These are phyloP conservation scores for Drosophila ambigua DNA, from an alignment of 1,140 invertebrate genomes.

Conservation along the genomic window DNA sequence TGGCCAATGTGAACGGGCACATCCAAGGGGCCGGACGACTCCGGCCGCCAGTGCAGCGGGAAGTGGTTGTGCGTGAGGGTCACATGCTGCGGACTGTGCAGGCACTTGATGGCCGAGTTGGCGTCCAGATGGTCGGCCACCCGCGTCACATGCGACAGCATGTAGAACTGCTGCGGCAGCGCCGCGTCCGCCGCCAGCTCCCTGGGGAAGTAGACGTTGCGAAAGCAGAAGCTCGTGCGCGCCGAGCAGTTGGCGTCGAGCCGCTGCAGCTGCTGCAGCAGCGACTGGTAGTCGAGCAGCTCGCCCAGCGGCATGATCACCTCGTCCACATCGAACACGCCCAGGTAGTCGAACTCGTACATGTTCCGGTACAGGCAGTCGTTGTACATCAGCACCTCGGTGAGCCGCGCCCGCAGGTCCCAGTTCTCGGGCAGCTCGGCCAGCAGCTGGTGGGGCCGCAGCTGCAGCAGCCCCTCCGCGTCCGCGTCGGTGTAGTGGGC, in stretches of 20 bases:
- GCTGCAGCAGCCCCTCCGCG: conserved; percentile 88
- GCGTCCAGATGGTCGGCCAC: conserved; percentile 94
- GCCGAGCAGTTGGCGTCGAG: conserved; percentile 6
- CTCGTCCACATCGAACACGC: conserved; percentile 95
- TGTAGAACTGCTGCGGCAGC: conserved; percentile 93
- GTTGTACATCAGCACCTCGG: conserved; percentile 97
- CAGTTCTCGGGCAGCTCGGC: conserved; percentile 87
- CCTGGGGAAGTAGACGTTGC: conserved; percentile 95
- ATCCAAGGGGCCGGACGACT: conserved; percentile 91
- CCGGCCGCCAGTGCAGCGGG: conserved; percentile 90
- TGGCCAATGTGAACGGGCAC: conserved; percentile 91
- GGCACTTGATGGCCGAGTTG: conserved; percentile 94
- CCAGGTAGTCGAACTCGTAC: conserved; percentile 94
- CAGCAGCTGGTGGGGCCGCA: conserved; percentile 92
- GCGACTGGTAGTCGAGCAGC: conserved; percentile 37
- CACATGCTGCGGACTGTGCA: conserved; percentile 94
- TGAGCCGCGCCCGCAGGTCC: conserved; percentile 92
- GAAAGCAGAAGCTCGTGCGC: conserved; percentile 91
- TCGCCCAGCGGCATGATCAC: conserved; percentile 91
- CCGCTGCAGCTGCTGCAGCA: conserved; percentile 26
- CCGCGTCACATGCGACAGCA: conserved; percentile 95
- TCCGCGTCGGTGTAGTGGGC: conserved; percentile 88
- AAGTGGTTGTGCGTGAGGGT: conserved; percentile 95
- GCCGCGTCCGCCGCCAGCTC: conserved; percentile 90
- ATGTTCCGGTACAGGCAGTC: conserved; percentile 96